phyloP scores from a whole-genome alignment of 2,113 vertebrate species.

The Hippocampus mohnikei region DNA sequence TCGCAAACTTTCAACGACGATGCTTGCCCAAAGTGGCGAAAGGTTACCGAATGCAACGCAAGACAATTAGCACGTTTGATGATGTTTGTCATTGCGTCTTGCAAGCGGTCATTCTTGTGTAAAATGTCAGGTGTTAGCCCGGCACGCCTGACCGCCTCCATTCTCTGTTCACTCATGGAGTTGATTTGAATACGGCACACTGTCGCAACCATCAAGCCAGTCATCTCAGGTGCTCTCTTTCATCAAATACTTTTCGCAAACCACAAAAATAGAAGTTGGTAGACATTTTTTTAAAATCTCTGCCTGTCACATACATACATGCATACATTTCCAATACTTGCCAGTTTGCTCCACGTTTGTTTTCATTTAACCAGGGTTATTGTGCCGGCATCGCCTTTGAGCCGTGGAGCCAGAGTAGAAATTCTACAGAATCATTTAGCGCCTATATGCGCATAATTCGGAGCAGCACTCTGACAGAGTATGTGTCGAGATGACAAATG shows the following conservation, averaged over 20 bases:
- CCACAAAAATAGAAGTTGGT: background rate
- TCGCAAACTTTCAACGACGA: constrained; percentile 2
- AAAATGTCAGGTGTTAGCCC: background rate
- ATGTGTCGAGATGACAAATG: constrained; percentile 35
- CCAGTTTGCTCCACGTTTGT: background rate
- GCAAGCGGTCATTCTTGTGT: background rate
- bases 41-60: background rate
- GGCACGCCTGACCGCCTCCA: background rate
- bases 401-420: constrained; percentile 12
- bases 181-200: background rate
- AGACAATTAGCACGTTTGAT: constrained; percentile 3
- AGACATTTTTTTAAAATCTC: background rate
- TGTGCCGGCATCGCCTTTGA: background rate
- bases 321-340: background rate
- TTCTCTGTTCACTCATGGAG: background rate
- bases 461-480: constrained; percentile 13
- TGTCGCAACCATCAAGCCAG: background rate
- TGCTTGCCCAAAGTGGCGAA: background rate
- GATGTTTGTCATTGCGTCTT: background rate
- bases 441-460: constrained; percentile 23
- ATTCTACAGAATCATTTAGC: constrained; percentile 31
- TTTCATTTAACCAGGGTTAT: background rate
- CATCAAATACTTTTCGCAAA: background rate
- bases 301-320: background rate
- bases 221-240: background rate